These are phyloP conservation scores for Limnodromus scolopaceus DNA, from an alignment of 2,797 vertebrate genomes.

Conservation along the genomic window DNA sequence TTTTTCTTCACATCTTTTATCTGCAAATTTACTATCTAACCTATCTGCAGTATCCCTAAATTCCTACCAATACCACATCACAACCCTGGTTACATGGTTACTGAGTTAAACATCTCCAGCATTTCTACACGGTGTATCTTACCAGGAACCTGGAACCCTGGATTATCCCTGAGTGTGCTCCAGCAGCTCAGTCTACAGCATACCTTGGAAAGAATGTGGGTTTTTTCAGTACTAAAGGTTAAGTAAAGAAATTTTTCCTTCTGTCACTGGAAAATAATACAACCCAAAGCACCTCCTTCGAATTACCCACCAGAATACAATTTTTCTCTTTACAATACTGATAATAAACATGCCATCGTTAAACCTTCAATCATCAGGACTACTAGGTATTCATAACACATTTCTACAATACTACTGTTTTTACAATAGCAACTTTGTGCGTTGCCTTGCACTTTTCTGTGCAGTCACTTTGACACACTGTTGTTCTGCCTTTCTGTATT, in stretches of 20 bases:
- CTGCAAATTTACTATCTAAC: neutral
- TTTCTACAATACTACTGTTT: neutral
- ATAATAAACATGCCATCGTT: neutral
- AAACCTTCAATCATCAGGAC: neutral
- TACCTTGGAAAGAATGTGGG: neutral
- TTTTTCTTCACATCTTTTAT: neutral
- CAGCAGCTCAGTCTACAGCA: neutral
- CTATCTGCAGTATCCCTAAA: neutral
- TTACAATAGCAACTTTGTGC: neutral
- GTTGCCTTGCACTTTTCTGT: neutral
- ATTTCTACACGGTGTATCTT: neutral
- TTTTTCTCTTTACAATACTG: neutral
- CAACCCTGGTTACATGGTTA: neutral
- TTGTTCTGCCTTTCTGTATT: neutral
- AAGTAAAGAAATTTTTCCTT: neutral
- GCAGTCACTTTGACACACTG: neutral
- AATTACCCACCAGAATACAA: neutral
- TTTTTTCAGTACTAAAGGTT: neutral
- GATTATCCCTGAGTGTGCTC: neutral
- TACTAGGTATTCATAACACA: neutral
- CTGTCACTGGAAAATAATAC: neutral
- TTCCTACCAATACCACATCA: neutral
- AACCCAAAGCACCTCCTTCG: neutral
- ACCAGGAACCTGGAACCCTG: neutral
- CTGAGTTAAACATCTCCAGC: neutral